phyloP scores from a whole-genome alignment of 53 echinoderm and acorn worm genomes.

The Paracentrotus lividus region DNA sequence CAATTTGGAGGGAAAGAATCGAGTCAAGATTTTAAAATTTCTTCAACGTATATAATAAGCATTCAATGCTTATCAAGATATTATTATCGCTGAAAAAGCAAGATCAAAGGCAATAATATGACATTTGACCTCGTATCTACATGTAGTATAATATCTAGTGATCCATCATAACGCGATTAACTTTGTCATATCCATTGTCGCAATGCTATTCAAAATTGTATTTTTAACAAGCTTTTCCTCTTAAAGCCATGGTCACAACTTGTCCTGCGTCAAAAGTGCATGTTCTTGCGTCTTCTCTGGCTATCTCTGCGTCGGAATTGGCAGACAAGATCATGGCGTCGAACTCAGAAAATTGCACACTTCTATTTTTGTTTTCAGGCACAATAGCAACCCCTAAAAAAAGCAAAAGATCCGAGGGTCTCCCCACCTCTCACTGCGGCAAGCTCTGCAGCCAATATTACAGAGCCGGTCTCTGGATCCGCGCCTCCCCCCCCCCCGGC shows the following conservation, averaged over 20 bases:
- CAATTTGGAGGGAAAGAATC: not conserved
- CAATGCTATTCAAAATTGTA: not conserved
- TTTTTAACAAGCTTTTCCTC: not conserved
- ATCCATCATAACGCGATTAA: not conserved
- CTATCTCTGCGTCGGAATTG: too few relatives aligned
- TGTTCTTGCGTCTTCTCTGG: too few relatives aligned
- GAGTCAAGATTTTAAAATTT: not conserved
- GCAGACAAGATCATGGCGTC: too few relatives aligned
- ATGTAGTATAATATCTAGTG: not conserved
- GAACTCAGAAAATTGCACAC: too few relatives aligned
- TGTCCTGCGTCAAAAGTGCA: too few relatives aligned
- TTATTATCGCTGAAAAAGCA: slow-evolving; percentile 24
- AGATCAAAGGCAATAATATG: not conserved
- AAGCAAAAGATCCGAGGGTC: too few relatives aligned
- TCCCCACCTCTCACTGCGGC: too few relatives aligned
- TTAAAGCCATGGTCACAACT: not conserved
- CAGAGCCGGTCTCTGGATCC: too few relatives aligned
- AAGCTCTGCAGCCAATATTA: too few relatives aligned
- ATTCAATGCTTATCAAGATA: not conserved
- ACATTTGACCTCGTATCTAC: not conserved
- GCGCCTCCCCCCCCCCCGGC: too few relatives aligned
- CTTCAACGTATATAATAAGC: not conserved
- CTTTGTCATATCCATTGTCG: not conserved
- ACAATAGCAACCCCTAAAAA: too few relatives aligned
- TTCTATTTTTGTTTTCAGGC: too few relatives aligned